Base-by-base conservation (phyloP, 2,797 vertebrate genomes). In the Diplodus puntazzo region DNA sequence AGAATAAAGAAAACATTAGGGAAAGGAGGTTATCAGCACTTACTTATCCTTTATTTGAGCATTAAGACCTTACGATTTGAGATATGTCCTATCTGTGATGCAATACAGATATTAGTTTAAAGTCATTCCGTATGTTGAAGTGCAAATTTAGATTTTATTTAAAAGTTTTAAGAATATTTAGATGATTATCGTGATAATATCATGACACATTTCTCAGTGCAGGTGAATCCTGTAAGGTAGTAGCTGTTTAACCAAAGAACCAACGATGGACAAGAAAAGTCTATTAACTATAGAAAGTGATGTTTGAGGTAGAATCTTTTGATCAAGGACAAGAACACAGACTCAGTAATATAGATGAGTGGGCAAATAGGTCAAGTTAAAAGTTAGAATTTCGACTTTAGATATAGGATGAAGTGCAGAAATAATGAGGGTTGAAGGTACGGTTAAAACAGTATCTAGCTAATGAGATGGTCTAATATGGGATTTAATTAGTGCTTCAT, bases 391-490 rank as follows among this genome's bases (percentile, higher is more conserved):
- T 49, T 48, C 48, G 49, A 55, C 58, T 55, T 80, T 34, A 52
- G 18, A 18, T 17, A n/a, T 11, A 39, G 39, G 9, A 39, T 12
- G 1, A 55, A 27, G 39, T 58, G 43, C n/a, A 68, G 11, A 39
- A 63, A 63, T 67, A 67, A 65, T 55, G 30, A 70, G 17, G 21
- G 21, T n/a, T 66, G 48, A 74, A 54, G 11, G 21, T 42, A 46
- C 25, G 0, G 0, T 73, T 50, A 69, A 77, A 67, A 75, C 55
- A 57, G 57, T 20, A 57, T 10, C 43, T 45, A 34, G 67, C 50
- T 76, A 71, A 76, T 61, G 42, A 49, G 55, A 69, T 34, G 23
- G 43, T 69, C 65, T 57, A 63, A 69, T 18, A 11, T 20, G 23
- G 53, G 18, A 64, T 11, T 63, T 58, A 69, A 73, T 68, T 73